Conservation (phyloP, 2,113 vertebrate species). For the Tylochromis polylepis region DNA sequence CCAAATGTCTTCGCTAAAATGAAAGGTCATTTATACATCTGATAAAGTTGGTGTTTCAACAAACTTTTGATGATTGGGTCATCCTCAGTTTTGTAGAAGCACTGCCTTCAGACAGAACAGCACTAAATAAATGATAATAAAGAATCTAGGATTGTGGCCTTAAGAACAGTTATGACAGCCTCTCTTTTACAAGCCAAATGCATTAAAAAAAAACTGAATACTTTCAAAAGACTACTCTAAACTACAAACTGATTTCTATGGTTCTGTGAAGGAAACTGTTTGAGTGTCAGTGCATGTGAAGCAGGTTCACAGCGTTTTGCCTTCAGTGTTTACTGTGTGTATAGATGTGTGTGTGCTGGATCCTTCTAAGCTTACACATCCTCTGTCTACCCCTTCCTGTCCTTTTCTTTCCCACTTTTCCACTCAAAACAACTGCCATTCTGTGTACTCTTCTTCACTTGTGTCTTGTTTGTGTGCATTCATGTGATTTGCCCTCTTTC, state of each 20-base stretch:
- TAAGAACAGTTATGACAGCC: not conserved
- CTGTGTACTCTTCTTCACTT: not conserved
- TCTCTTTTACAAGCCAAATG: not conserved
- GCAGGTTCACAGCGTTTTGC: not conserved
- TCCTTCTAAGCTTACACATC: constrained; percentile 37
- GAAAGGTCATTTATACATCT: not conserved
- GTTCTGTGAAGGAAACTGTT: not conserved
- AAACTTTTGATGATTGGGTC: not conserved
- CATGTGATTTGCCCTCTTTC: constrained; percentile 53
- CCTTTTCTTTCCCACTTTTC: not conserved
- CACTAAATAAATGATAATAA: not conserved
- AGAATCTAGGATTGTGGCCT: not conserved
- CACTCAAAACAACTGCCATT: not conserved
- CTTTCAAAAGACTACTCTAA: not conserved
- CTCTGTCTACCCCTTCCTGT: not conserved
- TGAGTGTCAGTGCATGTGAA: not conserved
- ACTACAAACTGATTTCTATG: not conserved
- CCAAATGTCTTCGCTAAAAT: not conserved
- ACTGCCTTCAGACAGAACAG: not conserved
- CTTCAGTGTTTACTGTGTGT: not conserved
- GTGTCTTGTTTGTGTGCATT: not conserved
- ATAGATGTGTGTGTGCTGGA: not conserved
- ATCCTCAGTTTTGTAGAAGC: not conserved
- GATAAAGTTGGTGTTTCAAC: not conserved
- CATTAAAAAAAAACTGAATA: not conserved